Percentiles rank a stretch among this genome's conserved stretches.
Conservation (phyloP, 2,113 vertebrate species). For the Orycteropus afer region DNA sequence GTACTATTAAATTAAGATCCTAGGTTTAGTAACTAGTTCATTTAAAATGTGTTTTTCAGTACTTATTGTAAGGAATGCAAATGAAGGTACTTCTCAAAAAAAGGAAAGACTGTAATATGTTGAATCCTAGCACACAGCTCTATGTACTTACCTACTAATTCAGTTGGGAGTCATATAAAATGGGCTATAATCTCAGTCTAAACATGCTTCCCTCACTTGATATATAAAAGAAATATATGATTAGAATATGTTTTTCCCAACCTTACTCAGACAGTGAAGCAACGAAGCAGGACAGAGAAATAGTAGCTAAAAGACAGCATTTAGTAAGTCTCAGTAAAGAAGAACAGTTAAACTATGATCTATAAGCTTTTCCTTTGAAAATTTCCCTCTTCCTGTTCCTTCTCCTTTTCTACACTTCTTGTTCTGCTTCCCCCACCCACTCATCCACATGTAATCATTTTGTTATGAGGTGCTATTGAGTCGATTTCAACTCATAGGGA, state of each 20-base stretch:
- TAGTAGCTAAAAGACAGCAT: neutral
- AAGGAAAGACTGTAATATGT: neutral
- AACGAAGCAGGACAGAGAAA: neutral
- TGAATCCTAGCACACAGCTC: neutral
- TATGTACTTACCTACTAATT: neutral
- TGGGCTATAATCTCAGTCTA: neutral
- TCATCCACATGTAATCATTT: neutral
- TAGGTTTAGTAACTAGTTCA: neutral
- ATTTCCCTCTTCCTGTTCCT: neutral
- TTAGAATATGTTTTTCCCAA: neutral
- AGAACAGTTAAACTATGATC: neutral
- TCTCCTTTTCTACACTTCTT: neutral
- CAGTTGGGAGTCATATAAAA: neutral
- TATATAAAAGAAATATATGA: neutral
- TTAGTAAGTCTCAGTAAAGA: neutral
- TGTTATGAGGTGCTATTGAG: neutral
- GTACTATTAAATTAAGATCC: slow-evolving; percentile 42
- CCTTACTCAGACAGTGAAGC: neutral
- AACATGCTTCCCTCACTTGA: neutral
- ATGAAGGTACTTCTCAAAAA: neutral
- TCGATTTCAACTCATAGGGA: neutral
- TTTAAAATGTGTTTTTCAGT: neutral
- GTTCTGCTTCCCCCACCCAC: neutral
- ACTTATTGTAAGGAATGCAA: neutral
- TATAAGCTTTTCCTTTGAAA: neutral